Percentiles rank a stretch among this genome's conserved stretches.
Evolutionary conservation across 2,888 invertebrate species (phyloP).

Genomic region (Anthophora plumipes): DNA sequence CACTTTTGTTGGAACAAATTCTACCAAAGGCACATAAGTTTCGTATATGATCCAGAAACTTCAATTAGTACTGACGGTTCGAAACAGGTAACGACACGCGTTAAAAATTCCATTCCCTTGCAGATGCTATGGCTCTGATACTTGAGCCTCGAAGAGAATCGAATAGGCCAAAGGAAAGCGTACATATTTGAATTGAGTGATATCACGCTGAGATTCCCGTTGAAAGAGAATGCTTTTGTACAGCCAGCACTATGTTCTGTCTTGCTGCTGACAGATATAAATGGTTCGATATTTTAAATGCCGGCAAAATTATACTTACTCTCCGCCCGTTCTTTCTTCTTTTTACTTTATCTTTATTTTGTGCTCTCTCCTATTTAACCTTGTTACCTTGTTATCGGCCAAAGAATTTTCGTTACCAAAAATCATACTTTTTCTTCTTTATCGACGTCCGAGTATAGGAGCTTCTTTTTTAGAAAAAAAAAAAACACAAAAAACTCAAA

Average conservation of each 20-base stretch:
- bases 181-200: conserved; percentile 60
- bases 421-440: conserved; percentile 49
- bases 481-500: too few relatives aligned
- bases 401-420: conserved; percentile 56
- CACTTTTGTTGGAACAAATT: too few relatives aligned
- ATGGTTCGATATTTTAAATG: conserved; percentile 59
- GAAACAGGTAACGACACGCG: neutral
- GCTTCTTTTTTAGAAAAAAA: too few relatives aligned
- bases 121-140: neutral
- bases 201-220: conserved; percentile 49
- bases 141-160: conserved; percentile 22
- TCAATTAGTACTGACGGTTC: neutral
- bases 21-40: too few relatives aligned
- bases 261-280: conserved; percentile 63
- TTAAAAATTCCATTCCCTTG: neutral
- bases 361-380: neutral
- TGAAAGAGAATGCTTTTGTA: conserved; percentile 63
- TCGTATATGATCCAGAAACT: too few relatives aligned
- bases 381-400: conserved; percentile 12
- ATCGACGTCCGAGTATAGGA: too few relatives aligned
- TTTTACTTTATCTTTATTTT: conserved; percentile 26
- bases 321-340: neutral
- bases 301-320: conserved; percentile 61
- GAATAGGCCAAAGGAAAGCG: conserved; percentile 26
- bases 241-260: conserved; percentile 50